A percentile compares a stretch with the other conserved stretches of the same genome.
These are phyloP conservation scores for Stegana nigrithorax DNA, from an alignment of 2,888 invertebrate genomes.

Conservation along the genomic window DNA sequence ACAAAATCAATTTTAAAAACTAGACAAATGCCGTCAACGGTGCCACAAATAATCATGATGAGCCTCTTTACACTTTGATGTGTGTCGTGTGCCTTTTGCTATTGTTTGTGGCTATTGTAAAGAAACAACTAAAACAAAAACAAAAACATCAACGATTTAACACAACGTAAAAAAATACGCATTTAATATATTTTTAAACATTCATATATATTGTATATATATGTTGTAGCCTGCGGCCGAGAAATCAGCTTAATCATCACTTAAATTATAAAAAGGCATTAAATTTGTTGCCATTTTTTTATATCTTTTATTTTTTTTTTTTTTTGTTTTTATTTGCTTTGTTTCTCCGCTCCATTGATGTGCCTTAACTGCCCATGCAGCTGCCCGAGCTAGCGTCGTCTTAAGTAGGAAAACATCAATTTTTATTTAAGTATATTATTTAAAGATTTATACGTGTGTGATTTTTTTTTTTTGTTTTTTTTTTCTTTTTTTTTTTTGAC, in stretches of 20 bases:
- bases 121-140: conserved; percentile 29
- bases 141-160: conserved; percentile 6
- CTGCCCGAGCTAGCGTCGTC: background rate
- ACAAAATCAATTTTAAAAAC: too few species aligned
- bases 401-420: conserved; percentile 9
- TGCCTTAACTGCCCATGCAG: too few species aligned
- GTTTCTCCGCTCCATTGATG: conserved; percentile 43
- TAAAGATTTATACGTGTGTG: too few species aligned
- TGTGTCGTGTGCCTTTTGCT: conserved; percentile 51
- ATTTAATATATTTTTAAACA: conserved; percentile 10
- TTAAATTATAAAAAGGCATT: conserved; percentile 58
- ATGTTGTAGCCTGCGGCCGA: conserved; percentile 22
- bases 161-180: background rate
- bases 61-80: conserved; percentile 10
- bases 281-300: conserved; percentile 24
- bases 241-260: conserved; percentile 56
- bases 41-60: too few species aligned
- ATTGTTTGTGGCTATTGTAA: conserved; percentile 36
- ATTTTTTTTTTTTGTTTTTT: background rate
- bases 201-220: too few species aligned
- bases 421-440: conserved; percentile 5
- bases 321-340: conserved; percentile 38
- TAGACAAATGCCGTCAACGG: too few species aligned
- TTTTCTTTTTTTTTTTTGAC: too few species aligned
- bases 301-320: background rate